Base-by-base conservation (phyloP, 2,888 invertebrate species). In the Pasiphila rectangulata region DNA sequence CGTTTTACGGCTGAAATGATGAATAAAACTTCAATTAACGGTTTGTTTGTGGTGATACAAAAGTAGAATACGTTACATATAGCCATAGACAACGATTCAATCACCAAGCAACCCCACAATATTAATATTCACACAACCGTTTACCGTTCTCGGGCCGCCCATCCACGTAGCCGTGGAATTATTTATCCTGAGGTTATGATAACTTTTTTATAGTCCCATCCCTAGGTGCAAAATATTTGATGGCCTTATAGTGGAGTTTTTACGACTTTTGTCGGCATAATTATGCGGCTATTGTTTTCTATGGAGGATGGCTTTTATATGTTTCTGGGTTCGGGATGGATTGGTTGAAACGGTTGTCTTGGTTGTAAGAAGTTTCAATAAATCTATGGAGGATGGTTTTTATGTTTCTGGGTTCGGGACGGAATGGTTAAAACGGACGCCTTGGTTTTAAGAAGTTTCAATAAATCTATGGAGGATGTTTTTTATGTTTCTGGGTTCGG, bases 201-300 rank as follows among this genome's bases (percentile, higher is more conserved):
- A 59, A 58, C 56, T 56, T 59, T 57, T 59, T 59, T 59, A 59
- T 53, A 43, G 47, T 42, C 45, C 42, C 36, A 69, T 64, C 62
- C 56, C 58, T 65, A 72, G 69, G 76, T 75, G 75, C 78, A 79
- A 83, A 83, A 83, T 82, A 80, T 84, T 83, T 79, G 77, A 83
- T 79, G 72, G 75, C 62, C 54, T 55, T 45, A 50, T 50, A 66
- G 59, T 56, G 57, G 72, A 67, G 66, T 69, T 74, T 83, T 82
- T 80, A 79, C 64, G 72, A 61, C 54, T 67, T 70, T 56, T 49
- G 64, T 62, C 66, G 61, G 69, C 66, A 72, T 81, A 77, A 82
- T 83, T 79, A 77, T 67, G 72, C 48, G 56, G 68, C 68, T 78
- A 78, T 80, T 81, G 78, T 80, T 75, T 69, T 66, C 55, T 56